Evolutionary conservation across 1,140 invertebrate species (phyloP), one percentile per base, ranked within the genome.

Genomic region (Ridgeia piscesae): DNA sequence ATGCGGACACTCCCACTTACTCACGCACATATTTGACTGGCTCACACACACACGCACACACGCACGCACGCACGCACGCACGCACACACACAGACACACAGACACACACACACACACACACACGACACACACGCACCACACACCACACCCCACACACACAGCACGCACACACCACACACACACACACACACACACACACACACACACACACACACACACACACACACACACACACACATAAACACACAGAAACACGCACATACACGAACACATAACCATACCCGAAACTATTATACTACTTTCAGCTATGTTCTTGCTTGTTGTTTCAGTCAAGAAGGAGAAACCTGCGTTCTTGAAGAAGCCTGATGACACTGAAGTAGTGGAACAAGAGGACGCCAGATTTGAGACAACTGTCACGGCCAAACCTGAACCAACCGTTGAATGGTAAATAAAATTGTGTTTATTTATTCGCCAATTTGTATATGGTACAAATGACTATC

Each of bases 361-460:
- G 93, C 93, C 95, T 35, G 95, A 96, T 34, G 94, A 94, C 91
- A 92, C 94, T 42, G 95, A 96, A 93, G 94, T 94, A 33, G 89
- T 94, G 91, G 95, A 96, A 91, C 93, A 94, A 35, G 94, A 94
- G 89, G 93, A 94, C n/a, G 94, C 95, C 34, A 93, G 94, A 95
- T 96, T 98, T 35, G 94, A 95, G 91, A 93, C 94, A 34, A 94
- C 93, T 91, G 95, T 96, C 35, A 94, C 94, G 34, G 95, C 95
- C 50, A 95, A 95, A 94, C 95, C 95, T 35, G 94, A 95, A 91
- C 95, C 95, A 58, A 94, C 94, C 90, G 94, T 96, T 92, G 95
- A 93, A 92, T 96, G 95, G 95, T 95, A 91, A 91, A 77, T 77
- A 77, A 9, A 21, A 77, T 21, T 77, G 0, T 27, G 27, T 77